A percentile compares a stretch with the other conserved stretches of the same genome.
phyloP scores from a whole-genome alignment of 1,140 invertebrate species.

The Cyrtorhinus lividipennis region DNA sequence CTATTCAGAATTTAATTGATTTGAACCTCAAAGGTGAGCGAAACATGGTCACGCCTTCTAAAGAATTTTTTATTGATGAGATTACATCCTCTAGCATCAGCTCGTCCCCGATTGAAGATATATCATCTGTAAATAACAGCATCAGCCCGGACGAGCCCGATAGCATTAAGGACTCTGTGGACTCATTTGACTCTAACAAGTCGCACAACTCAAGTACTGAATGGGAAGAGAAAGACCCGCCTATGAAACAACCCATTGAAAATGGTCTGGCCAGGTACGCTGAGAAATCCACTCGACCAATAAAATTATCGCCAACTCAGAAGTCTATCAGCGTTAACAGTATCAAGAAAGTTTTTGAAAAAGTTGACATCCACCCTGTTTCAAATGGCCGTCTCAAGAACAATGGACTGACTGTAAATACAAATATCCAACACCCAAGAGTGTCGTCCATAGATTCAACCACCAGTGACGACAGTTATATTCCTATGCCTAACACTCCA shows the following conservation, averaged over 20 bases:
- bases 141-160: background rate
- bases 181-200: slow-evolving; percentile 14
- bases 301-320: background rate
- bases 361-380: slow-evolving; percentile 27
- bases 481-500: slow-evolving; percentile 26
- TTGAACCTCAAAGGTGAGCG: too few species aligned
- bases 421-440: slow-evolving; percentile 27
- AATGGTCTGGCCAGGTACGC: slow-evolving; percentile 8
- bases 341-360: slow-evolving; percentile 46
- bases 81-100: background rate
- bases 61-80: background rate
- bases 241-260: slow-evolving; percentile 8
- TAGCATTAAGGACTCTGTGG: background rate
- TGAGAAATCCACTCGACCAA: slow-evolving; percentile 6
- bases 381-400: slow-evolving; percentile 14
- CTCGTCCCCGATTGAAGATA: background rate
- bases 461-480: slow-evolving; percentile 33
- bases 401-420: slow-evolving; percentile 1
- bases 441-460: slow-evolving; percentile 37
- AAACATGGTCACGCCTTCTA: background rate
- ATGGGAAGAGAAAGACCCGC: slow-evolving; percentile 8
- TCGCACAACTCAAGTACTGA: background rate
- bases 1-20: background rate
- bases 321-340: slow-evolving; percentile 38
- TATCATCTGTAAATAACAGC: background rate